Conservation (phyloP, 2,888 invertebrate genomes). For the Idaea biselata region DNA sequence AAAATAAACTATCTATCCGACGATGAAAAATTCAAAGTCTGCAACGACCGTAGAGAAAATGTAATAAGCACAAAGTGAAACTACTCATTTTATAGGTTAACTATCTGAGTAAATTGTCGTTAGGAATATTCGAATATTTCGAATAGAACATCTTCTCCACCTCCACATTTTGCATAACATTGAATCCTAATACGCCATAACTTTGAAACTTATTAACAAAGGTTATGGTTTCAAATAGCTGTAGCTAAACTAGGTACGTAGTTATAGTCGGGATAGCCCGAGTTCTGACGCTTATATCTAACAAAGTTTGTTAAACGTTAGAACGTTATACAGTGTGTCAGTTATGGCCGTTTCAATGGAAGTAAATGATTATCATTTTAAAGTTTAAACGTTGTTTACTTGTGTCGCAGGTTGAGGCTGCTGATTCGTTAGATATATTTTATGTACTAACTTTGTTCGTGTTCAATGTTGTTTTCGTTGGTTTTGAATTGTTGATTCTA, state of each 20-base stretch:
- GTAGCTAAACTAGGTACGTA: neutral
- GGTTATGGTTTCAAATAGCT: neutral
- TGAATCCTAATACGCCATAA: neutral
- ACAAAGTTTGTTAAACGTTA: constrained; percentile 1
- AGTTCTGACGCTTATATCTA: neutral
- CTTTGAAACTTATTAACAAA: neutral
- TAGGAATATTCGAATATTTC: neutral
- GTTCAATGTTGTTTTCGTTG: too few relatives aligned
- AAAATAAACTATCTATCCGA: neutral
- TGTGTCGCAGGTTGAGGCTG: too few relatives aligned
- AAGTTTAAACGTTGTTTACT: neutral
- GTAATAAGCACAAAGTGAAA: neutral
- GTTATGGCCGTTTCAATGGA: neutral
- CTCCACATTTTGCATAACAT: neutral
- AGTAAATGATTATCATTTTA: neutral
- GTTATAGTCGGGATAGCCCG: neutral
- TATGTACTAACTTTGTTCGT: too few relatives aligned
- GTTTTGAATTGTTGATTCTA: too few relatives aligned
- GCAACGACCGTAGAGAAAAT: neutral
- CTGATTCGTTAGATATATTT: neutral
- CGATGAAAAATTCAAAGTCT: neutral
- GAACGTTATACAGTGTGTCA: neutral
- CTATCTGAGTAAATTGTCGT: neutral
- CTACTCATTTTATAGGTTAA: neutral
- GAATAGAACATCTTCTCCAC: neutral